phyloP scores from a whole-genome alignment of 2,888 invertebrate genomes.

The Philonicus albiceps region DNA sequence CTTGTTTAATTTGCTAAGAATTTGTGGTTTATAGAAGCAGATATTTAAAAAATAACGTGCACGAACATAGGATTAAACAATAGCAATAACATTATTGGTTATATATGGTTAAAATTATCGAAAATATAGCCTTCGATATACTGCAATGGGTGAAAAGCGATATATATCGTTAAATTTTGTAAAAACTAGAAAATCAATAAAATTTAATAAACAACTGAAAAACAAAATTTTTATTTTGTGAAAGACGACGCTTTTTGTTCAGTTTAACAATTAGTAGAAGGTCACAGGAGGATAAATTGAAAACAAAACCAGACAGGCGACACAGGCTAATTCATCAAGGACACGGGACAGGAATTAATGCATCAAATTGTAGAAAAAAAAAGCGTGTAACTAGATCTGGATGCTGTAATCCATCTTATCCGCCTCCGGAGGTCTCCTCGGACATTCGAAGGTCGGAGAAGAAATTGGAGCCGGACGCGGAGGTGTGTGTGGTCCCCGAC shows the following conservation, averaged over 20 bases:
- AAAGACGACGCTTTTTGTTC: neutral
- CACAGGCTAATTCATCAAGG: neutral
- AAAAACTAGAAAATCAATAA: neutral
- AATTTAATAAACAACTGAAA: neutral
- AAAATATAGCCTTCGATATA: too few relatives aligned
- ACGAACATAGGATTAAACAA: too few relatives aligned
- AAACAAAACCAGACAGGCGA: neutral
- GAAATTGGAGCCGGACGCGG: neutral
- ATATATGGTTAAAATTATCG: too few relatives aligned
- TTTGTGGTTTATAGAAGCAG: too few relatives aligned
- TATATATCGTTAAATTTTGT: neutral
- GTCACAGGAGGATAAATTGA: neutral
- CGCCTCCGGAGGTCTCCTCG: neutral
- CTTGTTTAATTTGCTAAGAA: too few relatives aligned
- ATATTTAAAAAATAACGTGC: too few relatives aligned
- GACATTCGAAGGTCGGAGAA: neutral
- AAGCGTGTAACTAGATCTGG: neutral
- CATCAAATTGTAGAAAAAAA: neutral
- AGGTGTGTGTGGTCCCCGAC: neutral
- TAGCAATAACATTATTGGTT: too few relatives aligned
- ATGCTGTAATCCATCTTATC: neutral
- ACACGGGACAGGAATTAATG: neutral
- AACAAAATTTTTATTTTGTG: neutral
- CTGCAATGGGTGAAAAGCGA: too few relatives aligned
- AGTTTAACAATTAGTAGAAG: neutral